Percentiles rank a stretch among this genome's conserved stretches.
These are phyloP conservation scores for Cavia aperea DNA, from an alignment of 2,113 vertebrate genomes.

Conservation along the genomic window DNA sequence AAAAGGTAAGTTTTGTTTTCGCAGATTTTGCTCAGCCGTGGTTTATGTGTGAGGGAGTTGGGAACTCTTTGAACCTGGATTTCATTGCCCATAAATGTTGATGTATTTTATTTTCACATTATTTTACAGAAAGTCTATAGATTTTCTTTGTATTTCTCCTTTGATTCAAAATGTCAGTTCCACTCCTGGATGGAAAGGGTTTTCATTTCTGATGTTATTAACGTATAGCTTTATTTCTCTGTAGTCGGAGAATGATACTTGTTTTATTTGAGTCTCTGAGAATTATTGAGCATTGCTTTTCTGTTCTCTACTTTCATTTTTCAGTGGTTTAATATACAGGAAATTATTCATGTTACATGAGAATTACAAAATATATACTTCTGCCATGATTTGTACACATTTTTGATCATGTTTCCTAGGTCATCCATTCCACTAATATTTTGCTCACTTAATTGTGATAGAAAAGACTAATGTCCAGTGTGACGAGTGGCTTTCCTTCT, in stretches of 20 bases:
- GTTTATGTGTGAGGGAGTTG: neutral
- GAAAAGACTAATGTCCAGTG: neutral
- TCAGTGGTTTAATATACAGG: neutral
- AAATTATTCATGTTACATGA: neutral
- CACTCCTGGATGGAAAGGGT: neutral
- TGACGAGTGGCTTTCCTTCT: neutral
- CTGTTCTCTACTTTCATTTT: neutral
- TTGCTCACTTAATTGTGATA: neutral
- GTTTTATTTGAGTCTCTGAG: neutral
- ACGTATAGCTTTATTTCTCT: neutral
- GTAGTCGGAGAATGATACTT: neutral
- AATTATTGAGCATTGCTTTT: neutral
- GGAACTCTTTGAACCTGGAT: neutral
- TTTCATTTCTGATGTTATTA: constrained; percentile 18
- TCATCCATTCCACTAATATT: neutral
- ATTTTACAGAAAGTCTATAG: constrained; percentile 13
- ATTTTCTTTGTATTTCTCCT: neutral
- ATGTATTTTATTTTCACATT: neutral
- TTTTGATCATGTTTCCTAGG: neutral
- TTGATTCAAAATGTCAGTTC: neutral
- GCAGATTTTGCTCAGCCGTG: neutral
- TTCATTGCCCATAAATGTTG: neutral
- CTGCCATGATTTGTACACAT: neutral
- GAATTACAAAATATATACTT: neutral
- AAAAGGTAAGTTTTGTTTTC: neutral